Evolutionary conservation across 2,888 invertebrate genomes (phyloP).

Genomic region (Pasiphila rectangulata): DNA sequence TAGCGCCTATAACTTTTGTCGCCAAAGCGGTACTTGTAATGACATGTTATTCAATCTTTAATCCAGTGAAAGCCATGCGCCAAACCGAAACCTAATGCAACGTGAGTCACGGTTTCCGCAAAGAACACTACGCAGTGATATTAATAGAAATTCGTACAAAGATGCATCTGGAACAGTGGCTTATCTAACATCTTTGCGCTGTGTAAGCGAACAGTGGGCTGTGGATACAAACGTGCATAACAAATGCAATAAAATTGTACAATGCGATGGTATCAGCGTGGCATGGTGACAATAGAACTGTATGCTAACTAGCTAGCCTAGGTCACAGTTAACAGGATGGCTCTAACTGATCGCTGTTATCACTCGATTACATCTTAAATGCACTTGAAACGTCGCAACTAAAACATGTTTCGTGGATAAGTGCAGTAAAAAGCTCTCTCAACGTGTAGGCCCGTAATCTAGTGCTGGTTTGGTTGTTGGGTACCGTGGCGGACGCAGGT

Average conservation of each 20-base stretch:
- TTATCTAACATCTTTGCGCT: neutral
- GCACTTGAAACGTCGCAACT: no score
- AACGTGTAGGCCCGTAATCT: neutral
- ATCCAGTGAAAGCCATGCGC: conserved; percentile 34
- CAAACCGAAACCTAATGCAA: conserved; percentile 22
- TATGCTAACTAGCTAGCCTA: conserved; percentile 10
- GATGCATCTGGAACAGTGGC: conserved; percentile 7
- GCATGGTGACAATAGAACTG: conserved; percentile 12
- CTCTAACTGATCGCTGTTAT: conserved; percentile 3
- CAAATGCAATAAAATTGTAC: conserved; percentile 19
- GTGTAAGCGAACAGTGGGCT: neutral
- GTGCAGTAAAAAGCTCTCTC: conserved; percentile 5
- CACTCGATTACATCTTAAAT: neutral
- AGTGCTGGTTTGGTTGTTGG: neutral
- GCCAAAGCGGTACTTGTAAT: no score
- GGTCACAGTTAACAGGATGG: conserved; percentile 6
- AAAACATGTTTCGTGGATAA: neutral
- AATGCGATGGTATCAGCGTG: conserved; percentile 9
- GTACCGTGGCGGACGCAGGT: neutral
- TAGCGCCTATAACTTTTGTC: no score
- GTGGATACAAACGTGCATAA: conserved; percentile 12
- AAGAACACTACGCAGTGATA: conserved; percentile 18
- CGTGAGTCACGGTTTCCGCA: conserved; percentile 23
- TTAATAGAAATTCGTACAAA: conserved; percentile 12
- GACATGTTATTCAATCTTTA: no score